Evolutionary conservation across 1,140 invertebrate genomes (phyloP), one percentile per base, ranked within the genome.

Genomic region (Carposina sasakii): DNA sequence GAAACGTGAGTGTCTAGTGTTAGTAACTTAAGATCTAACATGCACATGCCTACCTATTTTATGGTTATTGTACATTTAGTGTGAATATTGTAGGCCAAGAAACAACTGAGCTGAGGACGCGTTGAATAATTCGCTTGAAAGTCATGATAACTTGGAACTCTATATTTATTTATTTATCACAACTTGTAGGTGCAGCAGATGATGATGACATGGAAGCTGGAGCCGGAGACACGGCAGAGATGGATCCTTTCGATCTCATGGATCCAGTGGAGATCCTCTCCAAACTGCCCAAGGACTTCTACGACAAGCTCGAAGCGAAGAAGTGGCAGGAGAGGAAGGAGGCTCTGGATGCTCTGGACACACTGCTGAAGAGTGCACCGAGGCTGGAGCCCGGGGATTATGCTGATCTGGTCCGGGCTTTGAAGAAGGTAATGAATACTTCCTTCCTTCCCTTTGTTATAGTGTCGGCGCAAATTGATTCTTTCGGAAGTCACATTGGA

Each of bases 261-360:
- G 92, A 96, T 61, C 92, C 97, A 0, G 95, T 98, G 20, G 95
- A 99, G 70, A 96, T 99, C 64, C 70, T 99, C 0, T 91, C 93
- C 2, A 93, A 97, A 76, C 73, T 99, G 17, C 96, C 96, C 0
- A 97, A 97, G 87, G 95, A 98, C 78, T 99, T 98, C 77, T 98
- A 93, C 70, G 96, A 98, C 5, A 96, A 98, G 83, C 61, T 96
- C 23, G 97, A 99, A 79, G 94, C 94, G 0, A 99, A 98, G 72
- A 99, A 99, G 71, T 99, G 98, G 98, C 94, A 96, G 67, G 95
- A 99, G 41, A 87, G 98, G 6, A 98, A 98, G 76, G 96, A 99
- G 76, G 91, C 92, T 0, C 67, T 99, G 3, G 95, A 97, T 63
- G 84, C 85, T 1, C 75, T 98, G 0, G 93, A 98, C 48, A 89